phyloP scores from a whole-genome alignment of 37 sponge, comb jelly and placozoan genomes.

The Sycon ciliatum region DNA sequence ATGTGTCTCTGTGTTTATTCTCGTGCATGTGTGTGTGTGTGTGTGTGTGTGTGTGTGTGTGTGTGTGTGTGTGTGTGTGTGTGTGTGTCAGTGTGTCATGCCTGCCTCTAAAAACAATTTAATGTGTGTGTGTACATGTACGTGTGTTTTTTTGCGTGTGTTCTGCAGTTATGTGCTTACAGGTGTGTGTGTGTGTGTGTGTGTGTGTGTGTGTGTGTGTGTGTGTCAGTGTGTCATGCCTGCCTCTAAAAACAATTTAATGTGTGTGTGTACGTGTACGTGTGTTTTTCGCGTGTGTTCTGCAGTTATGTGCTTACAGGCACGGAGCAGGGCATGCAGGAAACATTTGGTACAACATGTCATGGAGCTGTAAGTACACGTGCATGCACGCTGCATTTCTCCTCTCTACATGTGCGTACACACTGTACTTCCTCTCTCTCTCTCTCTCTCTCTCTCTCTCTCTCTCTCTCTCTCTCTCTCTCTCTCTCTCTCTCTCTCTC shows the following conservation, averaged over 20 bases:
- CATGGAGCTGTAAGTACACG: slow-evolving; percentile 82
- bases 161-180: not conserved
- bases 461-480: slow-evolving; percentile 11
- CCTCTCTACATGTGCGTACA: slow-evolving; percentile 21
- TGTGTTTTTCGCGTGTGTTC: not conserved
- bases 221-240: slow-evolving; percentile 1
- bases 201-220: slow-evolving; percentile 23
- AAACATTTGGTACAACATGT: slow-evolving; percentile 95
- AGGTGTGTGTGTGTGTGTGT: slow-evolving; percentile 1
- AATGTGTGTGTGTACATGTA: not conserved
- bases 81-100: not conserved
- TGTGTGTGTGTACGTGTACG: not conserved
- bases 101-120: too few relatives aligned
- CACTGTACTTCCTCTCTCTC: not conserved
- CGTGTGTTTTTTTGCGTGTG: not conserved
- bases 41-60: not conserved
- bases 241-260: not conserved
- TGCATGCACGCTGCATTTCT: too few relatives aligned
- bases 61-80: slow-evolving; percentile 17
- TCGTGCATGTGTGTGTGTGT: too few relatives aligned
- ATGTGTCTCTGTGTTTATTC: too few relatives aligned
- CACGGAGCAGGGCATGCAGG: slow-evolving; percentile 77
- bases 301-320: slow-evolving; percentile 93
- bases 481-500: too few relatives aligned
- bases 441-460: slow-evolving; percentile 24